Base-by-base conservation (phyloP, 2,888 invertebrate genomes). In the Epiblema foenella region DNA sequence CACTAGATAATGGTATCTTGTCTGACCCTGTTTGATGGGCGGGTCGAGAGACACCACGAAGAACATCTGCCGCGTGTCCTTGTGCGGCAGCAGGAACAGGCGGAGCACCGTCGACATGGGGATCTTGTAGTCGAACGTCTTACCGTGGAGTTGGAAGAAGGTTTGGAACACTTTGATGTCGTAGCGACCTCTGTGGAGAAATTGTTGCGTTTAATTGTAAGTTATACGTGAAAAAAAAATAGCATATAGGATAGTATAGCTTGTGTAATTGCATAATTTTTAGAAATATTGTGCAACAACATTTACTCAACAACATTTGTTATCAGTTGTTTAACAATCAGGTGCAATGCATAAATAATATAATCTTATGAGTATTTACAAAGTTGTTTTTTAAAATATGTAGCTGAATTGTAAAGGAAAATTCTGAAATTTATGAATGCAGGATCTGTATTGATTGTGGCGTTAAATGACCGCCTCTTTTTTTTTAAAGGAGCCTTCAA, bases 51-150 rank as follows among this genome's bases (percentile, higher is more conserved):
- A 98, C 68, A 99, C 97, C 56, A 99, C 99, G 87, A 99, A 99
- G 91, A 98, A 99, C 96, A 98, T 99, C 89, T 99, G 99, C 1
- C 99, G 94, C n/a, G 96, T 97, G 87, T 99, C 99, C 85, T 98
- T 98, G 86, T 99, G 99, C 0, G 99, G 99, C 65, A 99, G 91
- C 42, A 99, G 93, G 86, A 99, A 99, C 17, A 99, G 91, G 9
- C 99, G 95, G 17, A 99, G 93, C 4, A 99, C 99, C 0, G 99
- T 99, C 0, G 98, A 98, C 96, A 98, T 98, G 0, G 99, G 99
- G 79, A 99, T 99, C 93, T 99, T 99, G 94, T 99, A 99, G 93
- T 99, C 99, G 85, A 99, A 99, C 0, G 99, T 99, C 95, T 99
- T 99, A 98, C 98, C 94, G 96, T 98, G 94, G 64, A 96, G 95